Evolutionary conservation across 2,888 invertebrate genomes (phyloP), one percentile per base, ranked within the genome.

Genomic region (Plagiodera versicolora): DNA sequence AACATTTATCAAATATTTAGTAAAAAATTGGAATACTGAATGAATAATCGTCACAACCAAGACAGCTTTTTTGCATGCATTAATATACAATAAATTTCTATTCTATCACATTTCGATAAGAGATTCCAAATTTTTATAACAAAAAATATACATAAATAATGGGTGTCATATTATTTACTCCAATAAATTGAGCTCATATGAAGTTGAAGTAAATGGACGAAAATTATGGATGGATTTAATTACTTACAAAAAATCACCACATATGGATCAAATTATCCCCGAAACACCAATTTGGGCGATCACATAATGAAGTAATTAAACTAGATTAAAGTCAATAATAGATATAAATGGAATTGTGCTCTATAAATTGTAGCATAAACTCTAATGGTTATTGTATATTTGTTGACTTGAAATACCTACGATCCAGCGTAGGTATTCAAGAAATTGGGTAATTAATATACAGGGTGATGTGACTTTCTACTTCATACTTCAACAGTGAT

Each of bases 401-500:
- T 39, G n/a, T n/a, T 39, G 6, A 14, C 55, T 60, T 61, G 60
- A 47, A 35, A 64, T 51, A 56, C 61, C 51, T 67, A 64, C 64
- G 67, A 57, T 55, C 63, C 64, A 61, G 67, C 67, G 59, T 67
- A 64, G 64, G 61, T 46, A 55, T 44, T 61, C 50, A 66, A 66
- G 66, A 64, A 66, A 64, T 60, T 60, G 58, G n/a, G n/a, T n/a
- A n/a, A n/a, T n/a, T n/a, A n/a, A n/a, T n/a, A n/a, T n/a, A n/a
- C n/a, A n/a, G n/a, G n/a, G n/a, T n/a, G n/a, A n/a, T n/a, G n/a
- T n/a, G 44, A 57, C 45, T 28, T n/a, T 39, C 19, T 32, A 32
- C 10, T 8, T 18, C 14, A 9, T 6, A 20, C 11, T 11, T 2
- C 5, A 6, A n/a, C 6, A 28, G 11, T 14, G 20, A 35, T 16